Evolutionary conservation across 2,888 invertebrate genomes (phyloP).

Genomic region (Gari tellinella): DNA sequence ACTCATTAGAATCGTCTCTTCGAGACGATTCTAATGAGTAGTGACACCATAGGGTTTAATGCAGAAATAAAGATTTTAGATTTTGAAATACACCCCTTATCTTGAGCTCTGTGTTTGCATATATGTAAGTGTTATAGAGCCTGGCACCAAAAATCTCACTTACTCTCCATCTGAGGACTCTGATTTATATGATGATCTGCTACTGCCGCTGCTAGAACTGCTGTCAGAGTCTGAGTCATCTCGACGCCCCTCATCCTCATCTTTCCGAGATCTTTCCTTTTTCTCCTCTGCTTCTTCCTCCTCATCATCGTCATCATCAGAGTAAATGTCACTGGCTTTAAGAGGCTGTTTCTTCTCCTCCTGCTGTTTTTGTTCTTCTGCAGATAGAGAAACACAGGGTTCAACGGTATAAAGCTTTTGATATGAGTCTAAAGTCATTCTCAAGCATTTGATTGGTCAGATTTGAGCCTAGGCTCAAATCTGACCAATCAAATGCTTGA

Average conservation of each 20-base stretch:
- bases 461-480: too few species aligned
- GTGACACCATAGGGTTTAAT: too few species aligned
- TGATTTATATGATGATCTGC: conserved; percentile 70
- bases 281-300: conserved; percentile 76
- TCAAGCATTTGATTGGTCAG: too few species aligned
- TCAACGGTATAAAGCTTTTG: too few species aligned
- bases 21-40: too few species aligned
- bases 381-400: not conserved
- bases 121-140: not conserved
- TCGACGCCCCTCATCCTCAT: conserved; percentile 65
- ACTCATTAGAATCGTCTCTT: too few species aligned
- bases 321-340: conserved; percentile 98
- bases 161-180: conserved; percentile 77
- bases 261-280: conserved; percentile 62
- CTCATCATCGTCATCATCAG: conserved; percentile 85
- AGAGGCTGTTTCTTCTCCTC: conserved; percentile 89
- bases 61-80: too few species aligned
- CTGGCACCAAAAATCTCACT: too few species aligned
- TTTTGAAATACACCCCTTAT: too few species aligned
- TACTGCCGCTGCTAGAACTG: conserved; percentile 67
- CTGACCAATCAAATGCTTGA: too few species aligned
- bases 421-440: too few species aligned
- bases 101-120: not conserved
- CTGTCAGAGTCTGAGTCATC: conserved; percentile 75
- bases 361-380: conserved; percentile 66